A percentile compares a stretch with the other conserved stretches of the same genome.
Conservation (phyloP, 2,113 vertebrate species). For the Seriola quinqueradiata region DNA sequence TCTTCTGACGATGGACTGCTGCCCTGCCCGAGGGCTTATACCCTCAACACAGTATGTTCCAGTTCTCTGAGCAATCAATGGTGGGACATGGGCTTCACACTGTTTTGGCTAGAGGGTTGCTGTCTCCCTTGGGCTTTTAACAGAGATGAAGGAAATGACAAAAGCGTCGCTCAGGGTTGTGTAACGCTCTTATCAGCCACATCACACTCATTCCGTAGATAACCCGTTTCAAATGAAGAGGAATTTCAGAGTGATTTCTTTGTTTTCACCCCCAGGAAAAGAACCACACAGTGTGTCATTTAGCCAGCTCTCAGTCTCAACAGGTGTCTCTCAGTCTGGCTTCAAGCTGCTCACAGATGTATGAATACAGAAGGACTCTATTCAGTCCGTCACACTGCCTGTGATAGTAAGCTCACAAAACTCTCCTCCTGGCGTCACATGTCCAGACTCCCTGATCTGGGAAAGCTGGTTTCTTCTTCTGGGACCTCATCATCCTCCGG, state of each 20-base stretch:
- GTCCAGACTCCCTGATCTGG: slow-evolving; percentile 51
- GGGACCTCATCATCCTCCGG: slow-evolving; percentile 60
- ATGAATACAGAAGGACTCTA: slow-evolving; percentile 55
- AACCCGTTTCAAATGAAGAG: slow-evolving; percentile 3
- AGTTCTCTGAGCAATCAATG: slow-evolving; percentile 70
- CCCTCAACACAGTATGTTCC: slow-evolving; percentile 60
- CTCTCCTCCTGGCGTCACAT: slow-evolving; percentile 44
- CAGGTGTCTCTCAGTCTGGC: slow-evolving; percentile 20
- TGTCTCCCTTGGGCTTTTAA: slow-evolving; percentile 1
- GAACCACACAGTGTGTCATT: not conserved
- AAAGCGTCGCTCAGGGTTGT: slow-evolving; percentile 12
- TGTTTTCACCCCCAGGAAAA: not conserved
- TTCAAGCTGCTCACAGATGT: slow-evolving; percentile 21
- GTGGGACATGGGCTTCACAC: slow-evolving; percentile 35
- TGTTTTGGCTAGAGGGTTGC: not conserved
- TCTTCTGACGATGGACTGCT: slow-evolving; percentile 61
- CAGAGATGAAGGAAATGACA: slow-evolving; percentile 27
- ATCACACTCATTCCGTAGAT: not conserved
- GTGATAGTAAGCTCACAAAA: slow-evolving; percentile 36
- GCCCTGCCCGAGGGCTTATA: slow-evolving; percentile 54
- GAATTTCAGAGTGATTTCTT: not conserved
- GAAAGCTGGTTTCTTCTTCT: slow-evolving; percentile 68
- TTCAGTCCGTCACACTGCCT: slow-evolving; percentile 49
- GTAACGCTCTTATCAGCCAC: slow-evolving; percentile 1
- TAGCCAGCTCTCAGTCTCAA: slow-evolving; percentile 8